phyloP scores from a whole-genome alignment of 37 sponge, comb jelly and placozoan genomes.

The Corticium candelabrum region DNA sequence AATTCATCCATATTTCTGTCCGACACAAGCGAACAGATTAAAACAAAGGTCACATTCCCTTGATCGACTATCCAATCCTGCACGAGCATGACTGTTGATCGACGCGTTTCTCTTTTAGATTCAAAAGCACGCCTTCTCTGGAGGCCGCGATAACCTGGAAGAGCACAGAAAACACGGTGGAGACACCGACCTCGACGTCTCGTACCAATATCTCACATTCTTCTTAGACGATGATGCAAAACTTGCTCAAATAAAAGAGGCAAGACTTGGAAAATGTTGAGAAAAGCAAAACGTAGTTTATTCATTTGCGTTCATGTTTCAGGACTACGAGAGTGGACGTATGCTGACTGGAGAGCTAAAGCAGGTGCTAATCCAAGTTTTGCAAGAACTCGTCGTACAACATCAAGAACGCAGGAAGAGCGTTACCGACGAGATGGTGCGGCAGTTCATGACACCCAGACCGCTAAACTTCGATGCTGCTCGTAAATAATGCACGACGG shows the following conservation, averaged over 20 bases:
- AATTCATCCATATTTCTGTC: constrained; percentile 92
- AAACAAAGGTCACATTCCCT: constrained; percentile 83
- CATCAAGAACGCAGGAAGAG: constrained; percentile 63
- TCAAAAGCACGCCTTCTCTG: constrained; percentile 96
- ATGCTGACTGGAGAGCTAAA: constrained; percentile 94
- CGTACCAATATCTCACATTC: constrained; percentile 94
- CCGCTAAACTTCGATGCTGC: background rate
- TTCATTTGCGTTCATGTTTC: background rate
- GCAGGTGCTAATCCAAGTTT: constrained; percentile 69
- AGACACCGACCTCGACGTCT: constrained; percentile 81
- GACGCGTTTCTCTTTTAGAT: too few species aligned
- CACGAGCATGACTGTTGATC: too few species aligned
- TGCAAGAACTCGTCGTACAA: constrained; percentile 61
- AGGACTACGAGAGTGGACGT: constrained; percentile 83
- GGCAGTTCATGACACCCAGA: constrained; percentile 79
- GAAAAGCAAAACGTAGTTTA: background rate
- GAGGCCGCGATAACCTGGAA: constrained; percentile 55
- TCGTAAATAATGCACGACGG: too few species aligned
- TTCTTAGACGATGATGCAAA: constrained; percentile 86
- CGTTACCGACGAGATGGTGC: constrained; percentile 77
- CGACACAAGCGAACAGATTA: constrained; percentile 72
- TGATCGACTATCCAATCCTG: background rate
- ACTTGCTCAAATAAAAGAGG: constrained; percentile 70
- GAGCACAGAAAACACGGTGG: background rate
- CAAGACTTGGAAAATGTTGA: constrained; percentile 3